phyloP scores from a whole-genome alignment of 1,140 invertebrate genomes.

The Zophobas atratus region DNA sequence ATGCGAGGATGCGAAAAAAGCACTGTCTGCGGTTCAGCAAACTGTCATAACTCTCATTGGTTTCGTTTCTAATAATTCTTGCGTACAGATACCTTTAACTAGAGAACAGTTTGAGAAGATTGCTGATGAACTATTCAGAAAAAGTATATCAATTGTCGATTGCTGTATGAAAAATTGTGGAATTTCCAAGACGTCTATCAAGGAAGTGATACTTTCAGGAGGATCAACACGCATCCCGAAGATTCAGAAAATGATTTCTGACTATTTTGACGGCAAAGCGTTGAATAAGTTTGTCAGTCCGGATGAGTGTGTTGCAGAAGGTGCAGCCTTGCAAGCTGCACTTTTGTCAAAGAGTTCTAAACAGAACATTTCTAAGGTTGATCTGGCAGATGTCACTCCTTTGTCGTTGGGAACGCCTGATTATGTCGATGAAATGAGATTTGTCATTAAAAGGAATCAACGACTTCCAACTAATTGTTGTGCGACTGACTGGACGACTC shows the following conservation, averaged over 20 bases:
- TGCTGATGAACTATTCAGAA: conserved; percentile 78
- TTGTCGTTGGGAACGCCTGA: conserved; percentile 42
- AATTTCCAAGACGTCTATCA: conserved; percentile 63
- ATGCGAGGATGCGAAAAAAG: conserved; percentile 85
- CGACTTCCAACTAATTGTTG: conserved; percentile 34
- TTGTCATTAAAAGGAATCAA: conserved; percentile 48
- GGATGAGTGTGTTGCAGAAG: conserved; percentile 63
- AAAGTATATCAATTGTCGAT: conserved; percentile 39
- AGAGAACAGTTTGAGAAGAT: conserved; percentile 83
- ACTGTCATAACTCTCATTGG: background rate
- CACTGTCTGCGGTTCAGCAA: conserved; percentile 74
- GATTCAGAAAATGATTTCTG: conserved; percentile 66
- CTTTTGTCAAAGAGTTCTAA: conserved; percentile 21
- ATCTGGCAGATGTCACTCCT: conserved; percentile 52
- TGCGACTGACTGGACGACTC: background rate
- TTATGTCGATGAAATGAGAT: conserved; percentile 24
- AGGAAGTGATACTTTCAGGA: conserved; percentile 77
- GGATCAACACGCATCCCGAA: conserved; percentile 78
- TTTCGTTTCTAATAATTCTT: conserved; percentile 67
- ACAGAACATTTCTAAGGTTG: conserved; percentile 29
- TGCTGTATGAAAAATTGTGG: conserved; percentile 40
- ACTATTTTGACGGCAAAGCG: conserved; percentile 69
- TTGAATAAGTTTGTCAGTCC: conserved; percentile 62
- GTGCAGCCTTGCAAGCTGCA: conserved; percentile 52
- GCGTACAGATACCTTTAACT: conserved; percentile 78